Conservation (phyloP, 2,888 invertebrate genomes). For the Drosophila paramelanica region DNA sequence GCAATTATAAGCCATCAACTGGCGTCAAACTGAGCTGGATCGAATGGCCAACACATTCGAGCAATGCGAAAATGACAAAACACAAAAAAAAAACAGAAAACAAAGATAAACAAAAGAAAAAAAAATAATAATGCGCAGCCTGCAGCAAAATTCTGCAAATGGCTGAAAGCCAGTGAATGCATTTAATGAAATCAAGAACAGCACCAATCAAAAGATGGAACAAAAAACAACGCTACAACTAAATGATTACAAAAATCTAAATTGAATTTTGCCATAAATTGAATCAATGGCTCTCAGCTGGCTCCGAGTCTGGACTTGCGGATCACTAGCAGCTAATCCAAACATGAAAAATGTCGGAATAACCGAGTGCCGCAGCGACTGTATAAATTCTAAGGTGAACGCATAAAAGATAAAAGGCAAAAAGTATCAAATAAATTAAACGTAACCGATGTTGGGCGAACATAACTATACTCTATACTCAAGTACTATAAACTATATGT, state of each 20-base stretch:
- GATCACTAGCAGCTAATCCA: conserved; percentile 64
- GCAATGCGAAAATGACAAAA: conserved; percentile 61
- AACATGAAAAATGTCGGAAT: conserved; percentile 62
- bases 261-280: conserved; percentile 82
- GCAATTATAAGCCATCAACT: conserved; percentile 65
- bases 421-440: conserved; percentile 33
- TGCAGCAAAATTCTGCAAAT: conserved; percentile 59
- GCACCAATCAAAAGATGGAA: conserved; percentile 37
- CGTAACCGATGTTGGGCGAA: neutral
- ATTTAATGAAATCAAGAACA: conserved; percentile 73
- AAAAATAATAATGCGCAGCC: conserved; percentile 7
- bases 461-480: conserved; percentile 5
- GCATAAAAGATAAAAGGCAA: conserved; percentile 53
- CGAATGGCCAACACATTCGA: conserved; percentile 55
- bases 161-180: conserved; percentile 62
- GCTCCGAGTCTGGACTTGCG: conserved; percentile 13
- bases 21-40: conserved; percentile 53
- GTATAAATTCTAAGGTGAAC: conserved; percentile 64
- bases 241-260: conserved; percentile 79
- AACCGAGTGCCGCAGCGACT: conserved; percentile 58
- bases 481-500: neutral
- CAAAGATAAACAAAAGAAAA: conserved; percentile 22
- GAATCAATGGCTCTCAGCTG: conserved; percentile 57
- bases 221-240: conserved; percentile 60
- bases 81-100: conserved; percentile 19